Evolutionary conservation across 2,888 invertebrate genomes (phyloP).

Genomic region (Dilophus febrilis): DNA sequence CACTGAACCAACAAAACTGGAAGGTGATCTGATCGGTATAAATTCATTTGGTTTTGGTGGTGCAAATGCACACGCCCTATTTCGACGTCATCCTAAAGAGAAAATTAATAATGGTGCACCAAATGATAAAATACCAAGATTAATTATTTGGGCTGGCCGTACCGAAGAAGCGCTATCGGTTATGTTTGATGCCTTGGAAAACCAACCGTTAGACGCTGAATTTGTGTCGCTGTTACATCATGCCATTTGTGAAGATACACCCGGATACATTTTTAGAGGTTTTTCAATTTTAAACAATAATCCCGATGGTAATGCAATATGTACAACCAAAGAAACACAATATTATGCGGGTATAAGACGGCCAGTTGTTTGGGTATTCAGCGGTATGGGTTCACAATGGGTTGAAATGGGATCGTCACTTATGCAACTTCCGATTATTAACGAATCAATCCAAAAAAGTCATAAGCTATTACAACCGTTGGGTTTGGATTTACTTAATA

Average conservation of each 20-base stretch:
- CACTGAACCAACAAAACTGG: slow-evolving; percentile 48
- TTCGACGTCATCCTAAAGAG: slow-evolving; percentile 15
- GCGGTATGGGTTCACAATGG: slow-evolving; percentile 87
- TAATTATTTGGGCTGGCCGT: slow-evolving; percentile 61
- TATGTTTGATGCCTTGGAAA: slow-evolving; percentile 45
- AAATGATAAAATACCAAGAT: slow-evolving; percentile 47
- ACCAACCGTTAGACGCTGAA: slow-evolving; percentile 43
- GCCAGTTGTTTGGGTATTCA: slow-evolving; percentile 78
- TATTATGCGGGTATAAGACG: slow-evolving; percentile 44
- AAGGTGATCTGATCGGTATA: slow-evolving; percentile 60
- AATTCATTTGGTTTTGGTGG: slow-evolving; percentile 94
- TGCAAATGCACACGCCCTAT: slow-evolving; percentile 49
- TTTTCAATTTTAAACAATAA: slow-evolving; percentile 37
- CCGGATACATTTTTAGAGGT: slow-evolving; percentile 58
- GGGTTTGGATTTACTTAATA: slow-evolving; percentile 43
- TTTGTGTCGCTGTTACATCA: slow-evolving; percentile 41
- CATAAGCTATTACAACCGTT: slow-evolving; percentile 38
- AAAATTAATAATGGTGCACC: slow-evolving; percentile 40
- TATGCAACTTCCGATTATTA: slow-evolving; percentile 56
- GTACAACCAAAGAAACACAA: slow-evolving; percentile 34
- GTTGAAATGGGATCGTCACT: slow-evolving; percentile 63
- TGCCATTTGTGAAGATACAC: slow-evolving; percentile 37
- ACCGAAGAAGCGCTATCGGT: slow-evolving; percentile 55
- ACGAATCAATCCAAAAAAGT: slow-evolving; percentile 47
- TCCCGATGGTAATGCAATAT: slow-evolving; percentile 15